Evolutionary conservation across 2,888 invertebrate genomes (phyloP), one percentile per base, ranked within the genome.

Genomic region (Hanleya hanleyi): DNA sequence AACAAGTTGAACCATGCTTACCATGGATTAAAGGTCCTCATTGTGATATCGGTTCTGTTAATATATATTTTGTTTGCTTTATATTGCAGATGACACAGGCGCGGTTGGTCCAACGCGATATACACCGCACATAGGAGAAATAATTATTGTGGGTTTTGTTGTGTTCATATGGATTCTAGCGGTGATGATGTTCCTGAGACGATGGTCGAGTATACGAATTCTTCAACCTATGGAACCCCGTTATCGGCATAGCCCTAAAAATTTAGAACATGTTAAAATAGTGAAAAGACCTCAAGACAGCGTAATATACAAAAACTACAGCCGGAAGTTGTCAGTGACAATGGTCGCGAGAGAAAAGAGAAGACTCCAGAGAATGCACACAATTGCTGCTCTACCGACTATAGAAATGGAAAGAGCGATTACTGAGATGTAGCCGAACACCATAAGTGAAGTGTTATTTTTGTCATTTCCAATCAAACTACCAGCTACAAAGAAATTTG

Each of bases 251-350:
- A 77, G 62, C 35, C 89, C 89, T 6, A 89, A 89, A 75, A 89
- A 89, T 78, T 77, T 89, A 41, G 86, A 89, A 37, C 87, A 81
- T 33, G 85, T 89, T 51, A 78, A 81, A 51, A 83, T 89, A n/a
- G 88, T 89, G 26, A 88, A 89, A 74, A 78, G 84, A 38, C 81
- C 86, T n/a, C 87, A 87, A 68, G 90, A 90, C 77, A 88, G 88
- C 80, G 86, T 90, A 41, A 90, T 90, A 68, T 89, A 89, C 81
- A 88, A 87, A 77, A 88, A 82, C 74, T 89, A 89, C 77, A 84
- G 82, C 74, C 76, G 87, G 9, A 86, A 87, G 73, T 79, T 87
- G 79, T 86, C 86, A 22, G 74, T 85, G 33, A 87, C 87, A 29
- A 87, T 87, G 85, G 83, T 84, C 12, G 85, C 78, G 67, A 65